Base-by-base conservation (phyloP, 2,888 invertebrate species). In the Oligia latruncula region DNA sequence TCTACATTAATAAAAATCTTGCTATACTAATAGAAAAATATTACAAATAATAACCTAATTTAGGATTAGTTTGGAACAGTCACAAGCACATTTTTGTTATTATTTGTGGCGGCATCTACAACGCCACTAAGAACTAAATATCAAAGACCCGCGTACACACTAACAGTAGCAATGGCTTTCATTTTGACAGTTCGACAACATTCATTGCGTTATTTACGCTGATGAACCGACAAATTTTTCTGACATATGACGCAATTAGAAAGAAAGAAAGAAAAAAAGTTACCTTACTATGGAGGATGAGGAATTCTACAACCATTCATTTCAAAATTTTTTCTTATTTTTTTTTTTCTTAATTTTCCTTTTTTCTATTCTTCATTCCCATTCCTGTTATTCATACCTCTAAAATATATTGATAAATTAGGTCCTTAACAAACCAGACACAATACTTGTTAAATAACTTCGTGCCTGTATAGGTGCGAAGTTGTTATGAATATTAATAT, bases 21-120 rank as follows among this genome's bases (percentile, higher is more conserved):
- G 29, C 15, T 74, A 58, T 3, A 60, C 29, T 62, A 62, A 62
- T 62, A 35, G 35, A 52, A 49, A 52, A 55, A 46, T 66, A 8
- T 15, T n/a, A n/a, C 1, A 43, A 67, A 52, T 52, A 70, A 17
- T 52, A 13, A 71, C 9, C 43, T 71, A 71, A 40, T 40, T 40
- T n/a, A 58, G 11, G 17, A 68, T 68, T 74, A 43, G 17, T 73
- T 76, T 60, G 23, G 35, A 73, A 72, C 29, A 49, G n/a, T 49
- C 49, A 40, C 5, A 5, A 49, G 6, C n/a, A 58, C 40, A 9
- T n/a, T 40, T 71, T 71, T 71, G 0, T n/a, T 71, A 55, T 23
- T 17, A 55, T n/a, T 58, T 71, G 17, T 71, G 17, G 17, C 17
- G n/a, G 2, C 55, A 71, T 55, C 23, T 23, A 55, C 35, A 71